Base-by-base conservation (phyloP, 2,113 vertebrate species). In the Lycaon pictus region DNA sequence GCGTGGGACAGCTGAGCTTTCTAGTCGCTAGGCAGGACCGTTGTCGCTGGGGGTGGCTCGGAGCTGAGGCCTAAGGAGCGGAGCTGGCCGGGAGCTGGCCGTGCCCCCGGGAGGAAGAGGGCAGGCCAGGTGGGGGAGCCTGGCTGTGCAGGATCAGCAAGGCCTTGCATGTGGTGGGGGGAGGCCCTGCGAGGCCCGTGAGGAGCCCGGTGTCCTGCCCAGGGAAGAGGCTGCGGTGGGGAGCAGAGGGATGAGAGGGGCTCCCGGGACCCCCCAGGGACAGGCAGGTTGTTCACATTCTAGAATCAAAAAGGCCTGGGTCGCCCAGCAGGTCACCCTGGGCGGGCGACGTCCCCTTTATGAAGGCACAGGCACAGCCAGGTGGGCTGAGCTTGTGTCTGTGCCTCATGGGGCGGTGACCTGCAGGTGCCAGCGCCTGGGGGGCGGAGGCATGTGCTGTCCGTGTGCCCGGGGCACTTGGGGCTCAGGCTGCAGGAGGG, bases 1-100 rank as follows among this genome's bases (percentile, higher is more conserved):
- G 55, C 11, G 6, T 0, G 0, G 56, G 83, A n/a, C 0, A 0
- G 35, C 37, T 2, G 0, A 0, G 0, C 19, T 65, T 22, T 74
- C 48, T 32, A 15, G 5, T n/a, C 20, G 27, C 1, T 1, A 32
- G 82, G 4, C 1, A 9, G 25, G 79, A 79, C 16, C 60, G 3
- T 12, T 0, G 0, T 71, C 48, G 7, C 9, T 11, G 86, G n/a
- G 83, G 22, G 48, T 83, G 58, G 69, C 15, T 0, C 90, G 56
- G 74, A 51, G 27, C 22, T 15, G 35, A 72, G 81, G 29, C 56
- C 58, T n/a, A 20, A 7, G 51, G 35, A 10, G 11, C 29, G 22
- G 35, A 29, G 29, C 37, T 67, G 62, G 69, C 5, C 19, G 23
- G 27, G 35, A 29, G 29, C 37, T 67, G 62, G 69, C 5, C 15